Evolutionary conservation across 2,888 invertebrate genomes (phyloP), one percentile per base, ranked within the genome.

Genomic region (Athripsodes cinereus): DNA sequence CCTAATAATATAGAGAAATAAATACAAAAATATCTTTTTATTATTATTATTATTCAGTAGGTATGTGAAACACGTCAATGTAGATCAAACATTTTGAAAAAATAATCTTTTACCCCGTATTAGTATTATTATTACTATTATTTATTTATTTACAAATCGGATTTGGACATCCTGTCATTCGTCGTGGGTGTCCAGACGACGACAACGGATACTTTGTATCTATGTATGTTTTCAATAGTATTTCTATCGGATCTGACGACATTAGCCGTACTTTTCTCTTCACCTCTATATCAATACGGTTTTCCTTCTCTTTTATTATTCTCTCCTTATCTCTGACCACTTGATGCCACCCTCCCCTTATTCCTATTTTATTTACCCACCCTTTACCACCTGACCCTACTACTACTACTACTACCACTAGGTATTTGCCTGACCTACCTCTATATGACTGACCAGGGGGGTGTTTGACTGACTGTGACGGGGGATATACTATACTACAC

Each of bases 341-440:
- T 40, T 40, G 40, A 40, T 3, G 40, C 26, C 26, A 16, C 40
- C 40, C 40, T 16, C 40, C 13, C 13, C 13, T 48, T 18, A 6
- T 19, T 48, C 16, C 19, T 19, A 6, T 48, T 48, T 13, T 48
- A 19, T 48, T 20, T 11, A 8, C 48, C 20, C 48, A 44, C 21
- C 50, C 50, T 21, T 26, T 3, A 50, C 26, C 50, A 22, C 26
- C 50, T 26, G 22, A n/a, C 26, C 50, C 40, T 19, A 21, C n/a
- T n/a, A n/a, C n/a, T n/a, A n/a, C n/a, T n/a, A n/a, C n/a, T n/a
- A n/a, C n/a, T n/a, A n/a, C n/a, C n/a, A n/a, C n/a, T n/a, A n/a
- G n/a, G n/a, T n/a, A n/a, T n/a, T 20, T 48, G 22, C 18, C 50
- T 50, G 50, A 50, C 50, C 50, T 50, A 50, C 50, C 50, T 26